Conservation (phyloP, 2,888 invertebrate species). For the Pyrrhia umbra region DNA sequence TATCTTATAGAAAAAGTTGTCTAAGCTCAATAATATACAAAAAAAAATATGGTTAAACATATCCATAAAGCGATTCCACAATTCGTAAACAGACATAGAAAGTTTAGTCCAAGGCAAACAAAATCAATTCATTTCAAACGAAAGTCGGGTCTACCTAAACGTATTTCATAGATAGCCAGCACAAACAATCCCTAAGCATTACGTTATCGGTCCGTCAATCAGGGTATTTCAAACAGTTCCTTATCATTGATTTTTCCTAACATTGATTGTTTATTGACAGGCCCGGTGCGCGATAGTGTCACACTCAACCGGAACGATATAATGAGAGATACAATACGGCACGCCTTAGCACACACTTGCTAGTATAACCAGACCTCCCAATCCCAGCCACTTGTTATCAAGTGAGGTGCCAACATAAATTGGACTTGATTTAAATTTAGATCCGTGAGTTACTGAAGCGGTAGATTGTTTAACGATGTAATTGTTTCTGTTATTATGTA, state of each 20-base stretch:
- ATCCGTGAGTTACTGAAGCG: conserved; percentile 54
- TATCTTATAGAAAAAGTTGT: too few species aligned
- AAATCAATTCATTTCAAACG: conserved; percentile 20
- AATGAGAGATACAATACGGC: conserved; percentile 76
- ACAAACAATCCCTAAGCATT: conserved; percentile 53
- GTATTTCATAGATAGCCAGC: conserved; percentile 41
- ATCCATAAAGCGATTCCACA: neutral
- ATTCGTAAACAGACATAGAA: neutral
- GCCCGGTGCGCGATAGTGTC: conserved; percentile 68
- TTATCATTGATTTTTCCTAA: conserved; percentile 65
- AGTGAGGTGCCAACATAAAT: conserved; percentile 39
- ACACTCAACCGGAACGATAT: conserved; percentile 76
- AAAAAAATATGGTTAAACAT: too few species aligned
- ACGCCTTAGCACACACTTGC: conserved; percentile 69
- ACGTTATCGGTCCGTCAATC: conserved; percentile 59
- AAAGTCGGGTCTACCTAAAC: conserved; percentile 40
- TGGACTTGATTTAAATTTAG: conserved; percentile 56
- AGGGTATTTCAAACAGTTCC: conserved; percentile 52
- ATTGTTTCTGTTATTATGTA: conserved; percentile 61
- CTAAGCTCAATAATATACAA: too few species aligned
- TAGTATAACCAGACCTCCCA: conserved; percentile 58
- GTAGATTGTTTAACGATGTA: conserved; percentile 63
- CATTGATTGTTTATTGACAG: conserved; percentile 73
- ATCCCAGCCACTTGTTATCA: neutral
- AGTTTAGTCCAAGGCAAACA: conserved; percentile 7